Conservation (phyloP, 2,113 vertebrate genomes). For the Sprattus sprattus region DNA sequence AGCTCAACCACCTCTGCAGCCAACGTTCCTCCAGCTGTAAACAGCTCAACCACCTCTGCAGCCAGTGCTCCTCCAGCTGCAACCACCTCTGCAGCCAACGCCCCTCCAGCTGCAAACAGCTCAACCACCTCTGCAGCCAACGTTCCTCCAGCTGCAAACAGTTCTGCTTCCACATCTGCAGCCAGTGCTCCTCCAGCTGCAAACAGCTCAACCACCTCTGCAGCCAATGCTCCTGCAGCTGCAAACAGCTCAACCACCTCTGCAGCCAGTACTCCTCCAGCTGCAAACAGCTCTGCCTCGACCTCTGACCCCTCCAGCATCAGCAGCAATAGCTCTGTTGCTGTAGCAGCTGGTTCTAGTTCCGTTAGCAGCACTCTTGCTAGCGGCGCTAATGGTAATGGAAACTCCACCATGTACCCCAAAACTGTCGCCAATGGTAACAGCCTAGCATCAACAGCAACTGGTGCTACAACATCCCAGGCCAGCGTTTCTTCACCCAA, state of each 20-base stretch:
- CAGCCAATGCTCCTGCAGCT: background rate
- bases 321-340: background rate
- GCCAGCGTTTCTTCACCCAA: background rate
- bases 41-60: too few relatives aligned
- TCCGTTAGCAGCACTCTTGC: too few relatives aligned
- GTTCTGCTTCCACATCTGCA: too few relatives aligned
- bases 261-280: background rate
- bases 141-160: too few relatives aligned
- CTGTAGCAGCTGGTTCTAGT: background rate
- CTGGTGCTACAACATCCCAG: background rate
- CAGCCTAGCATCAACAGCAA: background rate
- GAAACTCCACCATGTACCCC: background rate
- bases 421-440: background rate
- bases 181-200: background rate
- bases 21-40: too few relatives aligned
- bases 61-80: background rate
- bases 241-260: too few relatives aligned
- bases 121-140: background rate
- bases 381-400: background rate
- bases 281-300: background rate
- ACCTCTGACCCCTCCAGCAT: background rate
- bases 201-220: too few relatives aligned
- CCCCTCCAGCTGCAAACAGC: too few relatives aligned
- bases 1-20: background rate
- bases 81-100: background rate